These are phyloP conservation scores for Cenopis cana DNA, from an alignment of 2,888 invertebrate genomes.

Conservation along the genomic window DNA sequence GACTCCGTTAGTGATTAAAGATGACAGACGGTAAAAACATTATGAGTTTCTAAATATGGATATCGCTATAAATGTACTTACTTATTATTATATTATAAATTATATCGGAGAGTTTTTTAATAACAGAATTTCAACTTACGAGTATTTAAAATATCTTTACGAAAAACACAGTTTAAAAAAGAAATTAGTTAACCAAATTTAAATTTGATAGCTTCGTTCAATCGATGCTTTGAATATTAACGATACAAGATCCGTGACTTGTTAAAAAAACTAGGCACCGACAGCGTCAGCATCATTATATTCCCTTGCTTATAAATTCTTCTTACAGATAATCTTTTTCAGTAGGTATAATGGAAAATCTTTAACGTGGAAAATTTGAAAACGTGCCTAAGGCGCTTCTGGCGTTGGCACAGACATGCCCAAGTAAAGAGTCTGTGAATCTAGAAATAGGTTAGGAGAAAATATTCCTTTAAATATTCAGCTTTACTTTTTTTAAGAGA, in stretches of 20 bases:
- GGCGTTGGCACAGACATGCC: constrained; percentile 16
- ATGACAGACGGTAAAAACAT: neutral
- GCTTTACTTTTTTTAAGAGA: too few relatives aligned
- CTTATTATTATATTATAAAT: too few relatives aligned
- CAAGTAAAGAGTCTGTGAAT: neutral
- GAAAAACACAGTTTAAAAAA: neutral
- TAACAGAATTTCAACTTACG: too few relatives aligned
- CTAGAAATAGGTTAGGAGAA: neutral
- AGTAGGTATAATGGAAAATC: constrained; percentile 4
- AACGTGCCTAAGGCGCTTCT: constrained; percentile 25
- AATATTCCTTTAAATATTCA: neutral
- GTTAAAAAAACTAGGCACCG: constrained; percentile 4
- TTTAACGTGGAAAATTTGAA: constrained; percentile 20
- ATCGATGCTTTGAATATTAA: neutral
- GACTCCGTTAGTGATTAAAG: neutral
- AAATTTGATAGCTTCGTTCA: neutral
- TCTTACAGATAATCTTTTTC: constrained; percentile 8
- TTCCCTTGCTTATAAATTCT: neutral
- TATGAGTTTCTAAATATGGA: neutral
- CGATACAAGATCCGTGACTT: neutral
- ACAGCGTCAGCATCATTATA: constrained; percentile 16
- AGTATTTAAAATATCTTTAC: neutral
- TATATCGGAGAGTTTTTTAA: too few relatives aligned
- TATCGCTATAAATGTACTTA: too few relatives aligned
- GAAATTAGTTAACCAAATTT: neutral